Base-by-base conservation (phyloP, 2,113 vertebrate genomes). In the Oceanodroma tethys region DNA sequence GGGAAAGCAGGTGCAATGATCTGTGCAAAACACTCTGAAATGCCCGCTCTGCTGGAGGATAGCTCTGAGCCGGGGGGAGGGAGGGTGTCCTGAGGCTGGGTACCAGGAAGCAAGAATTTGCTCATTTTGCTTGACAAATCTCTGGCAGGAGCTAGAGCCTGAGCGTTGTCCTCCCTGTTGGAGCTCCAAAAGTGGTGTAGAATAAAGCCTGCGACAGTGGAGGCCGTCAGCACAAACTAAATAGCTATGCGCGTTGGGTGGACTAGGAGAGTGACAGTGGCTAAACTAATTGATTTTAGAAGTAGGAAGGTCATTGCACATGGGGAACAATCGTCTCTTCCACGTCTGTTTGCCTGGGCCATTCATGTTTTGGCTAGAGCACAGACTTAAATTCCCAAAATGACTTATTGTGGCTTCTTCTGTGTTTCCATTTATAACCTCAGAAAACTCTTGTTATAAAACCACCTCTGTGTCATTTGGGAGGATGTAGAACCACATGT, bases 221-320 rank as follows among this genome's bases (percentile, higher is more conserved):
- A 55, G 23, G 27, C 38, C 4, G 0, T 27, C 3, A 2, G 56
- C 2, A 7, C 45, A 27, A 78, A 26, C 17, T 2, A 0, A 63
- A 26, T 30, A 72, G 47, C 43, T 53, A 17, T n/a, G 27, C 0
- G 1, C 1, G 2, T 32, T 18, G 13, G 29, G 34, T 62, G 75
- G 58, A 7, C 45, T 16, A 67, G 26, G 30, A 68, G 34, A 85
- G 47, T 55, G 66, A 85, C 19, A 38, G 9, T 30, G 70, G 45
- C 59, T 86, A 83, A 83, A 45, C 29, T 23, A 38, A 63, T 58
- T 93, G 26, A 52, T 47, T 72, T 75, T 1, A 42, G 13, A 38
- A 74, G 34, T 20, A 52, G 18, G 58, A 68, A 29, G 48, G 11
- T 34, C 36, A 40, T 43, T 84, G 50, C 25, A 27, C 4, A 0